phyloP scores from a whole-genome alignment of 2,113 vertebrate genomes.

The Grantiella picta region DNA sequence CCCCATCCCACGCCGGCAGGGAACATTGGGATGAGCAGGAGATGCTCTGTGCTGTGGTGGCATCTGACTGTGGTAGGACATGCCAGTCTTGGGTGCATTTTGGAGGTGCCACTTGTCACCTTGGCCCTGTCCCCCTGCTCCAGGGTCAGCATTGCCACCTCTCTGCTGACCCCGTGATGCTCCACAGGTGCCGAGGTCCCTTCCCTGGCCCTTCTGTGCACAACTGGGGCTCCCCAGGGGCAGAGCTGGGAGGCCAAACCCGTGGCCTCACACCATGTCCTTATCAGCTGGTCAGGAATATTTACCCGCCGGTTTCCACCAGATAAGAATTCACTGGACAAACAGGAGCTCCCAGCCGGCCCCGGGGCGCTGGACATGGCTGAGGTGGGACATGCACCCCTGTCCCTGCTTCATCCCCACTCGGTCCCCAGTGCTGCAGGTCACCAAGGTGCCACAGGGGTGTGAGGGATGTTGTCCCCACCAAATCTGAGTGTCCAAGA shows the following conservation, averaged over 20 bases:
- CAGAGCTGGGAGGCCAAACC: background rate
- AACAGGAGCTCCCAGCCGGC: background rate
- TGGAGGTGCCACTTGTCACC: background rate
- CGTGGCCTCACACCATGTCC: accelerated
- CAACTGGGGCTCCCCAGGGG: background rate
- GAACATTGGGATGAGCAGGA: background rate
- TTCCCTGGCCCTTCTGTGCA: background rate
- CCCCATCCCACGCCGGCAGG: accelerated
- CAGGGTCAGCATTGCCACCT: background rate
- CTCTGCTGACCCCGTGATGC: background rate
- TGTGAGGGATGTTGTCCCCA: background rate
- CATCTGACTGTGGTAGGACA: accelerated
- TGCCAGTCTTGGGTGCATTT: background rate
- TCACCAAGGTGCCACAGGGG: background rate
- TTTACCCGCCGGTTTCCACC: background rate
- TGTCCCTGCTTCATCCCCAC: background rate
- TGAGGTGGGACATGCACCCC: background rate
- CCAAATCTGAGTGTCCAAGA: accelerated
- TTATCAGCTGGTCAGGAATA: background rate
- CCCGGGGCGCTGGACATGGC: background rate
- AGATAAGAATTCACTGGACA: background rate
- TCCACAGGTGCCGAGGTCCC: background rate
- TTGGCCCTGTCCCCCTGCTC: background rate
- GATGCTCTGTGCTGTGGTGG: accelerated
- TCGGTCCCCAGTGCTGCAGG: accelerated